phyloP scores from a whole-genome alignment of 2,888 invertebrate genomes.

The Conomelus anceps region DNA sequence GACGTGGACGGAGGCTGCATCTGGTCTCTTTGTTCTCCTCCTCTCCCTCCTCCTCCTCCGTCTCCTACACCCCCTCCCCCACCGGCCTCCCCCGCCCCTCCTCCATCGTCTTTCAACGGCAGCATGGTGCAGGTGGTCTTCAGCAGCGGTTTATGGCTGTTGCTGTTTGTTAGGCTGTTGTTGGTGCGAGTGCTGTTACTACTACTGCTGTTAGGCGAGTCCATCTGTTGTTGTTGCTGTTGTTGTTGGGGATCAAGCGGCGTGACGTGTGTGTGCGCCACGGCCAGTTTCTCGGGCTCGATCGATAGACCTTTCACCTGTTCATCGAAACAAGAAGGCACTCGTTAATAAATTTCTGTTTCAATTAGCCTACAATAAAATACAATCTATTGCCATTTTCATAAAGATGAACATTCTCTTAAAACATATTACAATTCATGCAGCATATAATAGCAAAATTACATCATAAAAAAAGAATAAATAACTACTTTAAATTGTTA shows the following conservation, averaged over 20 bases:
- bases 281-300: conserved; percentile 60
- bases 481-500: too few relatives aligned
- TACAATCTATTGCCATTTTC: not conserved
- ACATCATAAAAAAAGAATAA: too few relatives aligned
- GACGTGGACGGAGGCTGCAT: conserved; percentile 43
- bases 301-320: conserved; percentile 72
- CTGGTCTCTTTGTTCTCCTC: not conserved
- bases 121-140: not conserved
- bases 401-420: not conserved
- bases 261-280: conserved; percentile 48
- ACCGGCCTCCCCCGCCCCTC: not conserved
- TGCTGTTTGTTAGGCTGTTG: not conserved
- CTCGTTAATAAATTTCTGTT: not conserved
- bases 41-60: conserved; percentile 14
- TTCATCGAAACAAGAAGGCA: too few relatives aligned
- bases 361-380: not conserved
- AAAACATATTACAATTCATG: too few relatives aligned
- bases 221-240: conserved; percentile 31
- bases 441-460: too few relatives aligned
- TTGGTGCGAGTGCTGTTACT: conserved; percentile 23
- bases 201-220: conserved; percentile 38
- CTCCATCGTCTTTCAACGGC: not conserved
- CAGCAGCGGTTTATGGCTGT: not conserved
- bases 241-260: not conserved
- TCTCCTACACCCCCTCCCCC: not conserved